A percentile compares a stretch with the other conserved stretches of the same genome.
Evolutionary conservation across 2,888 invertebrate genomes (phyloP).

Genomic region (Agrilus mali): DNA sequence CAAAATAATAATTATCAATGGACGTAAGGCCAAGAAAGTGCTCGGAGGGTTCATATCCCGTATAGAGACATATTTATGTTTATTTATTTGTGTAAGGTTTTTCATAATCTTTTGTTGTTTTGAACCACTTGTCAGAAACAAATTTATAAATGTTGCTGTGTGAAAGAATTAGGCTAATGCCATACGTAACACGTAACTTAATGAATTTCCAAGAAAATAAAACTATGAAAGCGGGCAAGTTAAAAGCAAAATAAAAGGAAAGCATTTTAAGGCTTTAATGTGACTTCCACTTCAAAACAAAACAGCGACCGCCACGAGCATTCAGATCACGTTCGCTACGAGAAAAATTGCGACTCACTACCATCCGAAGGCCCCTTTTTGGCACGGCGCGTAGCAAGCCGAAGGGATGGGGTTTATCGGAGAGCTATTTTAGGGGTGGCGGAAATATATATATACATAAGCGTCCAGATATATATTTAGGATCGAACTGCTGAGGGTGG

Average conservation of each 20-base stretch:
- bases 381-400: conserved; percentile 10
- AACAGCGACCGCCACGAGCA: conserved; percentile 25
- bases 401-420: conserved; percentile 26
- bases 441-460: conserved; percentile 27
- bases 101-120: too few relatives aligned
- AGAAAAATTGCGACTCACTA: conserved; percentile 37
- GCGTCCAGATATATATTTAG: conserved; percentile 10
- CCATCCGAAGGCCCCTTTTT: conserved; percentile 22
- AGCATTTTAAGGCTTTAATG: conserved; percentile 15
- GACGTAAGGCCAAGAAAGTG: too few relatives aligned
- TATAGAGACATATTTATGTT: too few relatives aligned
- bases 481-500: conserved; percentile 19
- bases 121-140: too few relatives aligned
- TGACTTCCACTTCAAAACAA: conserved; percentile 28
- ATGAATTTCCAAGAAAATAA: too few relatives aligned
- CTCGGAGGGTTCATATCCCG: too few relatives aligned
- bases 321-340: conserved; percentile 35
- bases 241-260: conserved; percentile 5
- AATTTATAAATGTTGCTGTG: too few relatives aligned
- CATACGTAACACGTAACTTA: too few relatives aligned
- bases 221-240: too few relatives aligned
- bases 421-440: conserved; percentile 31
- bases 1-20: too few relatives aligned
- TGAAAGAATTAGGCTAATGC: too few relatives aligned
- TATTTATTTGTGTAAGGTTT: too few relatives aligned